Evolutionary conservation across 2,888 invertebrate species (phyloP).

Genomic region (Lasius fuliginosus): DNA sequence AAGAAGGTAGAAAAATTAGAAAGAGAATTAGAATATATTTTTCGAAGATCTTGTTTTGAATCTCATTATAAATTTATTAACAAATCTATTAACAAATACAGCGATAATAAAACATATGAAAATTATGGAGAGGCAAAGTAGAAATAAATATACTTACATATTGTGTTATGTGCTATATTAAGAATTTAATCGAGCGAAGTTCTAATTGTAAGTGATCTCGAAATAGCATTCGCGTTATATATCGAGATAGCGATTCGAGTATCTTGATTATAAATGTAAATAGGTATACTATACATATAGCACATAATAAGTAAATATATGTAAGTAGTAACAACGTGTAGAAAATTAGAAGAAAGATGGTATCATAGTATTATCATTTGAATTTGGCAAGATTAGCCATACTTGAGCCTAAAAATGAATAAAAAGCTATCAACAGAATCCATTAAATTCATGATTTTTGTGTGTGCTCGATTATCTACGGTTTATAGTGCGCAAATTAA

Average conservation of each 20-base stretch:
- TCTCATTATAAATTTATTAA: neutral
- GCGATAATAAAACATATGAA: neutral
- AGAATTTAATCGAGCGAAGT: constrained; percentile 30
- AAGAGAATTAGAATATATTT: neutral
- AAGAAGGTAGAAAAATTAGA: neutral
- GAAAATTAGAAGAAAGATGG: neutral
- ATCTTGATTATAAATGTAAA: constrained; percentile 4
- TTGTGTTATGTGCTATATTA: constrained; percentile 22
- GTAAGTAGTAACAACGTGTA: neutral
- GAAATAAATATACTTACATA: constrained; percentile 18
- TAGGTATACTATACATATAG: neutral
- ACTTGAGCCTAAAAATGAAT: neutral
- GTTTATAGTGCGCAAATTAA: neutral
- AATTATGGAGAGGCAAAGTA: constrained; percentile 19
- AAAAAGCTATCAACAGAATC: neutral
- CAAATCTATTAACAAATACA: neutral
- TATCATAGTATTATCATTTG: neutral
- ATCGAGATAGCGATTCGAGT: neutral
- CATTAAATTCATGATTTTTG: neutral
- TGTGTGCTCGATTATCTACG: neutral
- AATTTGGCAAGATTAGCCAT: neutral
- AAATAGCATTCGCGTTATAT: neutral
- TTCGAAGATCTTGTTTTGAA: neutral
- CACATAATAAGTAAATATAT: neutral
- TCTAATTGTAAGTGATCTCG: constrained; percentile 21